phyloP scores from a whole-genome alignment of 2,113 vertebrate genomes.

The Phyllostomus hastatus region DNA sequence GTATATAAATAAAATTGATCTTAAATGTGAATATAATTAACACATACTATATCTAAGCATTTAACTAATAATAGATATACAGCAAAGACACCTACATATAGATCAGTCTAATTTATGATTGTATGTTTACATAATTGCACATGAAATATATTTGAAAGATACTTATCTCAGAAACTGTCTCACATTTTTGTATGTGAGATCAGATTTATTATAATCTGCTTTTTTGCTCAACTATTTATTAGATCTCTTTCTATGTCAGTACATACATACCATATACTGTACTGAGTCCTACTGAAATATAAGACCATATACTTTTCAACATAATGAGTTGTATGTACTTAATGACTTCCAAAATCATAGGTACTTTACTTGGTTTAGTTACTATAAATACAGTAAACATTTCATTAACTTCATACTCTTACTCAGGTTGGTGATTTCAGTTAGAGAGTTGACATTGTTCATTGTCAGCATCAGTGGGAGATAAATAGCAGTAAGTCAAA shows the following conservation, averaged over 20 bases:
- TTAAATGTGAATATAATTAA: not conserved
- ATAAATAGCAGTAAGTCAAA: not conserved
- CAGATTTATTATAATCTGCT: not conserved
- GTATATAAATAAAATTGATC: not conserved
- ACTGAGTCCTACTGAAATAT: not conserved
- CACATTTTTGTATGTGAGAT: not conserved
- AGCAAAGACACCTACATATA: not conserved
- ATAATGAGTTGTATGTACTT: not conserved
- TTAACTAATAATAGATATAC: not conserved
- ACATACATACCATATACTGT: not conserved
- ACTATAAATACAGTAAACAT: not conserved
- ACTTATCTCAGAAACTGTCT: not conserved
- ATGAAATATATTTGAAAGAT: constrained; percentile 7
- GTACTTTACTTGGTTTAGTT: not conserved
- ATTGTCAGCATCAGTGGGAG: not conserved
- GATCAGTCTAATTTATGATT: not conserved
- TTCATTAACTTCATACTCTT: not conserved
- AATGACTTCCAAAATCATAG: not conserved
- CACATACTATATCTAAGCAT: not conserved
- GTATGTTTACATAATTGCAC: not conserved
- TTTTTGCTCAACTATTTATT: not conserved
- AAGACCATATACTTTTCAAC: not conserved
- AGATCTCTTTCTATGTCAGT: not conserved
- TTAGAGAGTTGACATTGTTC: not conserved
- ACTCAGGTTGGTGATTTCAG: not conserved